Conservation (phyloP, 2,888 invertebrate genomes). For the Diaperis boleti region DNA sequence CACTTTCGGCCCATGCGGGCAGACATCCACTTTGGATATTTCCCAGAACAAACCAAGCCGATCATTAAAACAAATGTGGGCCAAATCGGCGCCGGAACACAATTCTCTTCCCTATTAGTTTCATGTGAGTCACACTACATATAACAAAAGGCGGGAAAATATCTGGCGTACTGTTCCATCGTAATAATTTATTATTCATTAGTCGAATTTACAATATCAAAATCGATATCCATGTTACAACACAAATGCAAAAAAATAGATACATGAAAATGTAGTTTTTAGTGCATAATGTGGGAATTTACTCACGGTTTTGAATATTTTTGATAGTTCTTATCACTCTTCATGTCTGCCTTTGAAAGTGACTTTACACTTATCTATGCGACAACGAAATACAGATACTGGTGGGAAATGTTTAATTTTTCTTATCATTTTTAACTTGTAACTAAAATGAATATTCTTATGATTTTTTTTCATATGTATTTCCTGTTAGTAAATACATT, state of each 20-base stretch:
- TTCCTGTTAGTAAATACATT: no score
- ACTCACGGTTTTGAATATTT: background rate
- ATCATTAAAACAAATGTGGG: slow-evolving; percentile 1
- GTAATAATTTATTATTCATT: background rate
- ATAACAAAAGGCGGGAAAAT: slow-evolving; percentile 19
- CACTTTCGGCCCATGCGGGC: no score
- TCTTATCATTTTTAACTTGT: no score
- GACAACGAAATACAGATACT: background rate
- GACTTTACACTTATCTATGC: background rate
- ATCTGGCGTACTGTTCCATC: slow-evolving; percentile 1
- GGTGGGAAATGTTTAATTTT: background rate
- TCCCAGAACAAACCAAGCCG: background rate
- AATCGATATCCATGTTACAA: no score
- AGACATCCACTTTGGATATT: background rate
- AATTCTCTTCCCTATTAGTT: slow-evolving; percentile 1
- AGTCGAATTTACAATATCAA: no score
- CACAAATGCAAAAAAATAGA: no score
- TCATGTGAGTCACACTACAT: slow-evolving; percentile 8
- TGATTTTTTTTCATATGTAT: no score
- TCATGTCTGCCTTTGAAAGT: background rate
- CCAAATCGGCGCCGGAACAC: slow-evolving; percentile 5
- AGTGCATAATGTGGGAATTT: background rate
- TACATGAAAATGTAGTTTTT: background rate
- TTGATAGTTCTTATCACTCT: background rate
- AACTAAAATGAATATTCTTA: no score